A percentile compares a stretch with the other conserved stretches of the same genome.
These are phyloP conservation scores for Saccostrea glomerata DNA, from an alignment of 1,140 invertebrate genomes.

Conservation along the genomic window DNA sequence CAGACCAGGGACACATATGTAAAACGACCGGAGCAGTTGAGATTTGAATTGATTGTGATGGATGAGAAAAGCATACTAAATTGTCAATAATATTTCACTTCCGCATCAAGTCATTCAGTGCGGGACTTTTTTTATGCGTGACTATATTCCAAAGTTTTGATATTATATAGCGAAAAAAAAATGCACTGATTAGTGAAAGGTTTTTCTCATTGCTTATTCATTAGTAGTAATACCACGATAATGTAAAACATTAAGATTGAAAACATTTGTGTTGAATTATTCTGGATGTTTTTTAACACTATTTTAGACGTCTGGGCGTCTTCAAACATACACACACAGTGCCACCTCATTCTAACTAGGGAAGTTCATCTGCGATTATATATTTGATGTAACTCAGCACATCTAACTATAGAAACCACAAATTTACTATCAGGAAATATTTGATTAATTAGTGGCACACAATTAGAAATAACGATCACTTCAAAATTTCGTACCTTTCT, in stretches of 20 bases:
- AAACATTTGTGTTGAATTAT: slow-evolving; percentile 20
- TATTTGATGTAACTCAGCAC: background rate
- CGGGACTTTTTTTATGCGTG: background rate
- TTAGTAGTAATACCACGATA: slow-evolving; percentile 6
- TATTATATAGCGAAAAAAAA: background rate
- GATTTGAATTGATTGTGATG: slow-evolving; percentile 32
- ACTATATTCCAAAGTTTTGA: background rate
- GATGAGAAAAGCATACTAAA: slow-evolving; percentile 28
- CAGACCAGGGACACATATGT: background rate
- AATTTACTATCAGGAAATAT: background rate
- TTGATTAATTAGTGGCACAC: background rate
- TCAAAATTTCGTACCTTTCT: background rate
- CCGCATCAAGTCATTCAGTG: slow-evolving; percentile 29
- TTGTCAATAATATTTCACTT: slow-evolving; percentile 19
- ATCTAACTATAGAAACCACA: background rate
- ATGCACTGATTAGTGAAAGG: background rate
- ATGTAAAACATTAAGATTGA: slow-evolving; percentile 31
- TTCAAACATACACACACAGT: background rate
- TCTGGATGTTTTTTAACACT: background rate
- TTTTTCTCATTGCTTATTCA: slow-evolving; percentile 5
- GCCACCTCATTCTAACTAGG: background rate
- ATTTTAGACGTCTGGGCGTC: background rate
- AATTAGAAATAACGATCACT: background rate
- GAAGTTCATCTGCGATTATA: background rate
- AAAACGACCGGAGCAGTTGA: background rate